phyloP scores from a whole-genome alignment of 2,113 vertebrate species.

The Blennius ocellaris region DNA sequence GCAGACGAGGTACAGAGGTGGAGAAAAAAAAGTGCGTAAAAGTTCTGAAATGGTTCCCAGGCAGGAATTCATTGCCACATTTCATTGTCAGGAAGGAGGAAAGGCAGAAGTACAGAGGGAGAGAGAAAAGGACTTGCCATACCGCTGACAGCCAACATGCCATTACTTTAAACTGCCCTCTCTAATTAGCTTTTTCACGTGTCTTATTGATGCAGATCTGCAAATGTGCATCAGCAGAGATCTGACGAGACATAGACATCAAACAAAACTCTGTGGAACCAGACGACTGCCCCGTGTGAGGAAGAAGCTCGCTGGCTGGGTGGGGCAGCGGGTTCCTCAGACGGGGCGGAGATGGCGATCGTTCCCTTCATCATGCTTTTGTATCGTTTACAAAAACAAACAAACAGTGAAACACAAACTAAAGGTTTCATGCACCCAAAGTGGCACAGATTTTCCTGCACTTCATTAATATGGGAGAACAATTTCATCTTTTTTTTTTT shows the following conservation, averaged over 20 bases:
- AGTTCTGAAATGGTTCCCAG: slow-evolving; percentile 46
- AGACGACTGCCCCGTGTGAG: slow-evolving; percentile 58
- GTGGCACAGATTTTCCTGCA: slow-evolving; percentile 39
- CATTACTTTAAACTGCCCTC: slow-evolving; percentile 42
- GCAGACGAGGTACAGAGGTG: too few species aligned
- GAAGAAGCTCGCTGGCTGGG: slow-evolving; percentile 14
- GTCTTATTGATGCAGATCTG: slow-evolving; percentile 26
- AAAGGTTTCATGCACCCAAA: slow-evolving; percentile 68
- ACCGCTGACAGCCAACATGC: slow-evolving; percentile 73
- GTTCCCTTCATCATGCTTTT: slow-evolving; percentile 72
- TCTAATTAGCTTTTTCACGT: slow-evolving; percentile 72
- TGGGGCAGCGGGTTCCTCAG: slow-evolving; percentile 32
- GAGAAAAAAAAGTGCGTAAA: background rate
- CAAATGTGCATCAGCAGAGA: background rate
- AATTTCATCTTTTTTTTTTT: background rate
- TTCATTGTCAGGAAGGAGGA: slow-evolving; percentile 46
- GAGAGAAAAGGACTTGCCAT: slow-evolving; percentile 49
- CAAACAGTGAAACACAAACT: slow-evolving; percentile 68
- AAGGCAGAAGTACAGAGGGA: slow-evolving; percentile 66
- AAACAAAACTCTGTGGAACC: slow-evolving; percentile 67
- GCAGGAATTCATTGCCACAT: slow-evolving; percentile 51
- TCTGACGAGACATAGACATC: slow-evolving; percentile 62
- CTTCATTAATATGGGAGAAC: slow-evolving; percentile 6
- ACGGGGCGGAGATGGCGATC: slow-evolving; percentile 58
- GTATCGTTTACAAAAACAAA: slow-evolving; percentile 47